Evolutionary conservation across 2,888 invertebrate species (phyloP).

Genomic region (Ophion costatus): DNA sequence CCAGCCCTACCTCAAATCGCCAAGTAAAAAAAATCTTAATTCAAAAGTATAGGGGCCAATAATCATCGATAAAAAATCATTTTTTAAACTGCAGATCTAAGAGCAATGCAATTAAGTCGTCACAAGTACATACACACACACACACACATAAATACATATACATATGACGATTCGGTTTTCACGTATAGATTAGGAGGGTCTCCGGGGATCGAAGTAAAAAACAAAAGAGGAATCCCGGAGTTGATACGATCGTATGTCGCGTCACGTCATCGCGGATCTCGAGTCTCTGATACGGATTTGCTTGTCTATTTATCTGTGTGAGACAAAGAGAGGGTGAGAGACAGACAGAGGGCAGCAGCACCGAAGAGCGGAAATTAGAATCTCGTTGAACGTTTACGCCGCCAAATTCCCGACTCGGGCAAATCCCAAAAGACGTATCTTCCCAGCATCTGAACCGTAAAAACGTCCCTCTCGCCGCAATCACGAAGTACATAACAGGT

Average conservation of each 20-base stretch:
- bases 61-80: too few relatives aligned
- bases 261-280: constrained; percentile 21
- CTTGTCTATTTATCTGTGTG: constrained; percentile 26
- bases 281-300: constrained; percentile 4
- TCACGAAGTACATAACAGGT: constrained; percentile 2
- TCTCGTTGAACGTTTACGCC: constrained; percentile 22
- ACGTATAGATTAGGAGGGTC: background rate
- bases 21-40: too few relatives aligned
- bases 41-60: too few relatives aligned
- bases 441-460: background rate
- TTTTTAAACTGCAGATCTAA: too few relatives aligned
- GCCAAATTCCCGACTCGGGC: background rate
- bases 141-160: too few relatives aligned
- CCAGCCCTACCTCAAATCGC: too few relatives aligned
- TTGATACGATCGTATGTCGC: background rate
- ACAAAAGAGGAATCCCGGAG: constrained; percentile 47
- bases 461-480: background rate
- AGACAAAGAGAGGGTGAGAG: constrained; percentile 14
- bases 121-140: background rate
- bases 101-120: background rate
- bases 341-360: background rate
- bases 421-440: constrained; percentile 12
- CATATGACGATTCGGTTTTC: background rate
- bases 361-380: constrained; percentile 50
- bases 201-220: constrained; percentile 16